Evolutionary conservation across 2,113 vertebrate species (phyloP), one percentile per base, ranked within the genome.

Genomic region (Brachyhypopomus gauderio): DNA sequence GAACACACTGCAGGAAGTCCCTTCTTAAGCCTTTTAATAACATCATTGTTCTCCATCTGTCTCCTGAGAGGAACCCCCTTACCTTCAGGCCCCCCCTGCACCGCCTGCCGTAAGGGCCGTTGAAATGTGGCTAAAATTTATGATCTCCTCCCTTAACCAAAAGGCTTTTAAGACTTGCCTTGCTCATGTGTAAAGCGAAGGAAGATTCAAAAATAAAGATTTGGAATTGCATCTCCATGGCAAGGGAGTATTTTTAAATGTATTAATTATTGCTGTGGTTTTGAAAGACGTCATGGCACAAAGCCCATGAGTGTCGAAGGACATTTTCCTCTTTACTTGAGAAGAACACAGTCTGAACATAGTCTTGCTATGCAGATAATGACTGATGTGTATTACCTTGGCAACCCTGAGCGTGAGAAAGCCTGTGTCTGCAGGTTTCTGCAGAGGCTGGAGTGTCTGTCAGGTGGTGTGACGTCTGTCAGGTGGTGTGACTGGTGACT

Each of bases 121-220:
- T 36, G 69, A 85, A 86, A 80, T 74, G 58, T 45, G 72, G 67
- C 77, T 84, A 72, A 82, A 85, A 86, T 85, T 85, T 82, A 78
- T 85, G 86, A 87, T 84, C 84, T 72, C 69, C 52, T 70, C n/a
- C 72, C 82, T 85, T 77, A 84, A 85, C 48, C 63, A 67, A 73
- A 76, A 83, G 83, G 81, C 74, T 79, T 85, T 83, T 85, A 79
- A 72, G 69, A 56, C 56, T 38, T 56, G 66, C 72, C 63, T 56
- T 56, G 52, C 72, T 52, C 72, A 59, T 56, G 67, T 45, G 67
- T 77, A 73, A 73, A 9, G n/a, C 2, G 27, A 73, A 73, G 52
- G 60, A 80, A 83, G 75, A 34, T 69, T 75, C 56, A 11, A 77
- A 86, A 84, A 77, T 80, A 77, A 83, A 84, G 78, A 82, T 63